These are phyloP conservation scores for Ginglymostoma cirratum DNA, from an alignment of 2,113 vertebrate species.

Conservation along the genomic window DNA sequence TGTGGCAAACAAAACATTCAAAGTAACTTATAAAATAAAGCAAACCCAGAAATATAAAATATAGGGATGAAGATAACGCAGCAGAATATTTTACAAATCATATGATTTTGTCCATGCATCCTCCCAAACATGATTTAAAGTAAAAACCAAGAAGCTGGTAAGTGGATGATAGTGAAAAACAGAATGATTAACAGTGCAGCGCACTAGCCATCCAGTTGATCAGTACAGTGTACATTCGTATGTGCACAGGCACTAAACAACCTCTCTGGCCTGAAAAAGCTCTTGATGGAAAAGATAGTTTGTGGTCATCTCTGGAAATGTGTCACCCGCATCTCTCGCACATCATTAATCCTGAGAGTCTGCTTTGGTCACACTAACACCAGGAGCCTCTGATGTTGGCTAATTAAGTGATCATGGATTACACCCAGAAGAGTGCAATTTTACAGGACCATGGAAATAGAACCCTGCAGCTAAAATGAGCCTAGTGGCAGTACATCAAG, in stretches of 20 bases:
- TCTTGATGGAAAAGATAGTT: neutral
- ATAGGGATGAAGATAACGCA: neutral
- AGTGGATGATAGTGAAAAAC: neutral
- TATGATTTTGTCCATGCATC: neutral
- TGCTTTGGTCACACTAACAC: neutral
- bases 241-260: neutral
- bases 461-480: neutral
- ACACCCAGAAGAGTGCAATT: neutral
- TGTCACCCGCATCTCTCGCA: neutral
- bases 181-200: neutral
- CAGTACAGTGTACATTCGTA: neutral
- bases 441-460: neutral
- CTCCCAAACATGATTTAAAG: neutral
- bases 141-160: neutral
- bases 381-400: neutral
- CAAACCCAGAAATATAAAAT: neutral
- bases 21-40: neutral
- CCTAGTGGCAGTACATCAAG: neutral
- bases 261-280: neutral
- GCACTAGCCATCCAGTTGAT: neutral
- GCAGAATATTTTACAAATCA: neutral
- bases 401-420: neutral
- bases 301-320: neutral
- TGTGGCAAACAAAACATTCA: neutral
- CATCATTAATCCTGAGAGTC: neutral